Evolutionary conservation across 1,140 invertebrate genomes (phyloP).

Genomic region (Steinernema khuongi): DNA sequence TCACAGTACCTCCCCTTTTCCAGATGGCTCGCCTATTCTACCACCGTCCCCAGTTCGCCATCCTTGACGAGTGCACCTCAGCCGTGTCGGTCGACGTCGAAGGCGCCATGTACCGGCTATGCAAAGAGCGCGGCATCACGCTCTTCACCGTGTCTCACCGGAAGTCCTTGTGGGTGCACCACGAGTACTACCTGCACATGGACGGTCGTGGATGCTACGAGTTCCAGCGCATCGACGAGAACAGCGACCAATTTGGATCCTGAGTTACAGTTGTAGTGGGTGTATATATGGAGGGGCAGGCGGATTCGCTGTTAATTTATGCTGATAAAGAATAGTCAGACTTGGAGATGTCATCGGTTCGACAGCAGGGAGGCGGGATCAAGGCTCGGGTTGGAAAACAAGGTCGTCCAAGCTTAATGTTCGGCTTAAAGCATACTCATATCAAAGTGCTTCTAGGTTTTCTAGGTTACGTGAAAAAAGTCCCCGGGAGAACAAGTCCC

Average conservation of each 20-base stretch:
- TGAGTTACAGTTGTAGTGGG: too few relatives aligned
- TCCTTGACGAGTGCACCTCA: constrained; percentile 91
- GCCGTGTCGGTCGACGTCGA: constrained; percentile 96
- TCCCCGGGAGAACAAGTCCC: too few relatives aligned
- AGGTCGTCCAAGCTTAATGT: too few relatives aligned
- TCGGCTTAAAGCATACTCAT: too few relatives aligned
- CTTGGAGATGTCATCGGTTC: too few relatives aligned
- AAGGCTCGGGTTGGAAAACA: too few relatives aligned
- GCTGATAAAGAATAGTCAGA: too few relatives aligned
- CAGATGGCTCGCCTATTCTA: constrained; percentile 95
- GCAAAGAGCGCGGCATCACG: constrained; percentile 78
- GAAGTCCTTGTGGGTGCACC: constrained; percentile 89
- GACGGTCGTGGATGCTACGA: constrained; percentile 82
- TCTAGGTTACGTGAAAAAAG: too few relatives aligned
- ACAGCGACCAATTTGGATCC: constrained; percentile 85
- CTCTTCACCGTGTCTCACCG: constrained; percentile 93
- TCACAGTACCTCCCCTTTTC: constrained; percentile 24
- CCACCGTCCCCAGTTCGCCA: constrained; percentile 91
- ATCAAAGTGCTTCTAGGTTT: too few relatives aligned
- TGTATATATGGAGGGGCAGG: too few relatives aligned
- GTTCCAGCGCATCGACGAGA: constrained; percentile 76
- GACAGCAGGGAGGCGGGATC: too few relatives aligned
- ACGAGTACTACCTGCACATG: constrained; percentile 85
- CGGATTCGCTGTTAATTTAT: too few relatives aligned
- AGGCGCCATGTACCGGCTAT: constrained; percentile 90